Conservation (phyloP, 2,888 invertebrate genomes). For the Xanthorhoe designata region DNA sequence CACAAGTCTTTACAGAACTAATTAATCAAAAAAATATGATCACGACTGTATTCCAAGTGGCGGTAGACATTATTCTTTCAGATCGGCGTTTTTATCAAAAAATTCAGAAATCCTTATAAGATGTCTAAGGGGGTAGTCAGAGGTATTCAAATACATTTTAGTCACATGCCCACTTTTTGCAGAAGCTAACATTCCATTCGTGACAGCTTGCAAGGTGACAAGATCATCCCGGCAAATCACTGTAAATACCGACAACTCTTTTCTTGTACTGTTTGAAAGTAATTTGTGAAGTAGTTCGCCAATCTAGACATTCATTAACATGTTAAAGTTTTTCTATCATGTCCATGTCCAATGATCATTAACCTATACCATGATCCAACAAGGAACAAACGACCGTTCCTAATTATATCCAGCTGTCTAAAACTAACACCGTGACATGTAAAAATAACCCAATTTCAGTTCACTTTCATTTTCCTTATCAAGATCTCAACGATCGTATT, state of each 20-base stretch:
- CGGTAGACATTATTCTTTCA: neutral
- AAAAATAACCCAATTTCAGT: conserved; percentile 56
- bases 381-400: conserved; percentile 10
- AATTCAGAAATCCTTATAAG: too few relatives aligned
- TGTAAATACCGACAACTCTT: too few relatives aligned
- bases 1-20: conserved; percentile 1
- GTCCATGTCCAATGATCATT: neutral
- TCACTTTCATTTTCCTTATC: conserved; percentile 50
- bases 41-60: too few relatives aligned
- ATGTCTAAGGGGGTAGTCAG: too few relatives aligned
- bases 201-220: too few relatives aligned
- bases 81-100: too few relatives aligned
- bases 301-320: neutral
- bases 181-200: too few relatives aligned
- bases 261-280: too few relatives aligned
- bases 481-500: conserved; percentile 72
- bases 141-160: too few relatives aligned
- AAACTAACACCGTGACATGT: conserved; percentile 56
- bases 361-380: neutral
- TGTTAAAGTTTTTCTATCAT: neutral
- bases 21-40: too few relatives aligned
- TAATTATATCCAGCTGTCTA: conserved; percentile 32
- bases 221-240: too few relatives aligned
- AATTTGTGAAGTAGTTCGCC: neutral
- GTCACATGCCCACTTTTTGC: too few relatives aligned